Evolutionary conservation across 2,797 vertebrate species (phyloP).

Genomic region (Sus cebifrons): DNA sequence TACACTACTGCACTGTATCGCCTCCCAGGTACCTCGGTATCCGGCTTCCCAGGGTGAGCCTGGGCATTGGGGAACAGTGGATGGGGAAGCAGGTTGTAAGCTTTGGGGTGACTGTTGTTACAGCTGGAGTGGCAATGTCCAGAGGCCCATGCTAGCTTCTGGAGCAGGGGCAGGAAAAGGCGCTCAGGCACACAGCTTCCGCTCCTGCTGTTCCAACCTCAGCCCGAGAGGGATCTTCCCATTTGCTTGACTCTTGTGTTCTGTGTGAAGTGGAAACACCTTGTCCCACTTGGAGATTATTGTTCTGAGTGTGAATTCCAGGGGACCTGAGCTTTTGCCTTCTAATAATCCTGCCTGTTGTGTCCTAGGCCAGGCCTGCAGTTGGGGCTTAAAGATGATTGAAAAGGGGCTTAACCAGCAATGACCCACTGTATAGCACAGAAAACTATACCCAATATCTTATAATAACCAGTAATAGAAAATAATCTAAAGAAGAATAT

Average conservation of each 20-base stretch:
- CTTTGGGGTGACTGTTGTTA: neutral
- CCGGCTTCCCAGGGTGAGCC: neutral
- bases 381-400: neutral
- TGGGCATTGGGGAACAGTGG: neutral
- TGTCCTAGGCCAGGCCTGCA: neutral
- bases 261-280: neutral
- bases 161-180: neutral
- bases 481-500: too few species aligned
- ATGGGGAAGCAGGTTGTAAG: neutral
- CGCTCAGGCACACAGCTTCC: rapidly evolving
- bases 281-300: neutral
- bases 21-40: neutral
- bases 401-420: neutral
- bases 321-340: neutral
- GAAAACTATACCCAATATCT: too few species aligned
- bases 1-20: neutral
- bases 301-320: neutral
- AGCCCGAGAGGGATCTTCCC: neutral
- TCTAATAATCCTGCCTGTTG: neutral
- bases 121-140: neutral
- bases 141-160: neutral
- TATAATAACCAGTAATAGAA: too few species aligned
- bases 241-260: neutral
- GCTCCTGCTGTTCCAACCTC: neutral
- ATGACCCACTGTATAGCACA: too few species aligned